Evolutionary conservation across 2,113 vertebrate species (phyloP), one percentile per base, ranked within the genome.

Genomic region (Dipodomys stephensi): DNA sequence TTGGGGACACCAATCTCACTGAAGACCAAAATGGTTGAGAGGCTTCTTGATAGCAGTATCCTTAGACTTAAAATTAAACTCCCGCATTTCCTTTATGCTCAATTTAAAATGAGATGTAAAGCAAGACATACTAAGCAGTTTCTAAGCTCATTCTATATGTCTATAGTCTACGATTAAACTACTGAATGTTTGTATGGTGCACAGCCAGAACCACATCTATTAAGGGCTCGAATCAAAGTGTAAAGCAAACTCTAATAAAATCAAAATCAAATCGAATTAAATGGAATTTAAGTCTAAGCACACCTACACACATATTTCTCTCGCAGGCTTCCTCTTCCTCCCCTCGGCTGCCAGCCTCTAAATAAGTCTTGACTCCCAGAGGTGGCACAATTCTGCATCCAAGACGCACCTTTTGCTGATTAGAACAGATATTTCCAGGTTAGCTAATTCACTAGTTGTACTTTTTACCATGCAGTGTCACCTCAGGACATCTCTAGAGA

Each of bases 401-500:
- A 87, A 71, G 72, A 72, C 39, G 18, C 8, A 71, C 65, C n/a
- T 71, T 91, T 64, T 27, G 27, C 67, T 11, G n/a, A 68, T 32
- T 60, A 60, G 11, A 87, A 78, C 19, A 62, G 13, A 23, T 62
- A 95, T 39, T 93, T 84, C 53, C 60, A 88, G 4, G 32, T 23
- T n/a, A 64, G 62, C 80, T 84, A 74, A 88, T 9, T 84, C 39
- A 88, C 20, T 85, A 78, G 25, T 9, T 77, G 44, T 85, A 85
- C 19, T 18, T 83, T 80, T 82, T 72, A 84, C 76, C 88, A 89
- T 32, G 57, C 23, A 35, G 20, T 90, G 49, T 87, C n/a, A 76
- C 62, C 68, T 81, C n/a, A 82, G 44, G 44, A 64, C 39, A 93
- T 62, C 64, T 84, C 9, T 82, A 88, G 67, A 79, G 18, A 74